Base-by-base conservation (phyloP, 2,797 vertebrate genomes). In the Eremophila alpestris region DNA sequence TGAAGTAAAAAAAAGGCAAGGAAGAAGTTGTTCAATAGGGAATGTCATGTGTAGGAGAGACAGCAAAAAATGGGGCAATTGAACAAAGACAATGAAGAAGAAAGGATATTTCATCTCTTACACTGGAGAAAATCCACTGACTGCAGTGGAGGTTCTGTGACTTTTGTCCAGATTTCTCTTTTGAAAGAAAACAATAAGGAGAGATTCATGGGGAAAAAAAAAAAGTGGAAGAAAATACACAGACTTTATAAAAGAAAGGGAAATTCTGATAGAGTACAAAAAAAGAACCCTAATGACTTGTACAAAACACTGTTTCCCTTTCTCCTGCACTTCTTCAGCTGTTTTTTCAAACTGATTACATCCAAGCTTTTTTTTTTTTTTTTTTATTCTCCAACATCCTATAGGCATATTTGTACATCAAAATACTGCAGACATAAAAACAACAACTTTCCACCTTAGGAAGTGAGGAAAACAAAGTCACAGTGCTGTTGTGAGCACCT, bases 161-260 rank as follows among this genome's bases (percentile, higher is more conserved):
- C 46, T 80, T 91, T 58, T 70, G 34, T 75, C 49, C 48, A 68
- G n/a, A 67, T 32, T 71, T 59, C 18, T 65, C 15, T 71, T 92
- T 94, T 85, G 46, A 81, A 83, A 95, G 36, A 95, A 92, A 92
- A 68, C 30, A 75, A 20, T 13, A 45, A 71, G 11, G 16, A 90
- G 19, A 80, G 5, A 27, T 54, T 69, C 23, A 34, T 17, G 34
- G 27, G 24, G 7, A 14, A 9, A 19, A 18, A 76, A 45, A 26
- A 0, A 13, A 48, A 64, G 9, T 23, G 4, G 17, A 69, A 65
- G 38, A 93, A 89, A 54, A 30, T 38, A 58, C 27, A 34, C 5
- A 22, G 13, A 49, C 41, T 51, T 90, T 54, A 64, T 30, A 84
- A 90, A 58, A 48, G 23, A 93, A 88, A 94, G 69, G n/a, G 20